phyloP scores from a whole-genome alignment of 2,113 vertebrate genomes.

The Aix galericulata region DNA sequence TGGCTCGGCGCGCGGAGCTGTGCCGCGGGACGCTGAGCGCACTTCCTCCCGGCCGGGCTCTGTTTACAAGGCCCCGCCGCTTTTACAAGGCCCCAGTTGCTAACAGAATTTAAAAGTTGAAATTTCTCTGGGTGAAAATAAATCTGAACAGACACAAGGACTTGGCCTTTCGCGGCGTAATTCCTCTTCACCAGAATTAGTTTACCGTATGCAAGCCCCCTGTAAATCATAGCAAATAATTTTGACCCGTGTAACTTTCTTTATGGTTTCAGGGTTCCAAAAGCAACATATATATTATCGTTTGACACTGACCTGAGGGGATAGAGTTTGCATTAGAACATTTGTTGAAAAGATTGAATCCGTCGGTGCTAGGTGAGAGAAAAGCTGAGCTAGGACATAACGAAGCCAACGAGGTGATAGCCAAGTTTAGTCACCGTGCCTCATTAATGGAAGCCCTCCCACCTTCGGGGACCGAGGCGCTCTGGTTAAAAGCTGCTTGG shows the following conservation, averaged over 20 bases:
- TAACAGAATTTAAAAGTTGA: neutral
- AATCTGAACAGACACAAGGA: neutral
- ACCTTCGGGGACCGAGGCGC: neutral
- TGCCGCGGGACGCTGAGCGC: neutral
- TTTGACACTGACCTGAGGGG: neutral
- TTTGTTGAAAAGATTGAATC: constrained; percentile 18
- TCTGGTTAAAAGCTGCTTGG: neutral
- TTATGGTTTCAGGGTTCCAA: constrained; percentile 11
- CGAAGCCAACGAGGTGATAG: neutral
- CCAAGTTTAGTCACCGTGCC: neutral
- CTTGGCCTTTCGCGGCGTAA: neutral
- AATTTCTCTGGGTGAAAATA: neutral
- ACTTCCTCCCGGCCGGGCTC: neutral
- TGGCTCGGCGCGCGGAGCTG: neutral
- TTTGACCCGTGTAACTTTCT: neutral
- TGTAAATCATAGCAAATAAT: neutral
- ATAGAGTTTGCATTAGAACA: neutral
- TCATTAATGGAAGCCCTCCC: neutral
- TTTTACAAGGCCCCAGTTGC: neutral
- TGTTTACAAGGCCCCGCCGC: neutral
- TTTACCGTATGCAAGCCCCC: neutral
- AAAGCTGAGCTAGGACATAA: neutral
- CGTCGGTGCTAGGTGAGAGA: neutral
- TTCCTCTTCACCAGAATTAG: neutral
- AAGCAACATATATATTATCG: neutral